A percentile compares a stretch with the other conserved stretches of the same genome.
These are phyloP conservation scores for Phoenicopterus ruber DNA, from an alignment of 2,113 vertebrate genomes.

Conservation along the genomic window DNA sequence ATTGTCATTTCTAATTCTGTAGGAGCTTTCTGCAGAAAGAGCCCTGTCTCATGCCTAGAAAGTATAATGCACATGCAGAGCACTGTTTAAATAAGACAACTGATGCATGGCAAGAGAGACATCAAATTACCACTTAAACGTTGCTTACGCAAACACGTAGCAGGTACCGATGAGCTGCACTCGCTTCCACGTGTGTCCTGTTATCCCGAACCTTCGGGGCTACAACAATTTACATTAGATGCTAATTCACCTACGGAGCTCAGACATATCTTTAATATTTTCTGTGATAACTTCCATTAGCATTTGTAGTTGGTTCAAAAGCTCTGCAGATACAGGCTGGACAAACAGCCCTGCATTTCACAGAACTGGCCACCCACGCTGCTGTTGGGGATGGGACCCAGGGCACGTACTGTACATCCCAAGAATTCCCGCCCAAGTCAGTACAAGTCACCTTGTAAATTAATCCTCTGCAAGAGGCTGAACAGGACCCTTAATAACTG, in stretches of 20 bases:
- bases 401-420: accelerated
- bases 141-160: not conserved
- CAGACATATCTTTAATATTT: not conserved
- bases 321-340: not conserved
- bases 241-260: not conserved
- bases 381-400: not conserved
- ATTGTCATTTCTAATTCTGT: not conserved
- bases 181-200: accelerated
- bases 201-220: not conserved
- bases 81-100: not conserved
- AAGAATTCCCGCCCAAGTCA: not conserved
- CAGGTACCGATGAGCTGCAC: not conserved
- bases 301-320: not conserved
- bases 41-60: not conserved
- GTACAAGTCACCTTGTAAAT: accelerated
- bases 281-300: not conserved
- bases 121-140: not conserved
- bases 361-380: accelerated
- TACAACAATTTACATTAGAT: too few species aligned
- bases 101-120: not conserved
- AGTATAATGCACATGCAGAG: not conserved
- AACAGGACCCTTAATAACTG: accelerated
- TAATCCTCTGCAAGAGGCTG: not conserved
- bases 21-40: not conserved
- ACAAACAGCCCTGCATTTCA: accelerated